Conservation (phyloP, 92 coral and sea anemone genomes). For the Pocillopora grandis region DNA sequence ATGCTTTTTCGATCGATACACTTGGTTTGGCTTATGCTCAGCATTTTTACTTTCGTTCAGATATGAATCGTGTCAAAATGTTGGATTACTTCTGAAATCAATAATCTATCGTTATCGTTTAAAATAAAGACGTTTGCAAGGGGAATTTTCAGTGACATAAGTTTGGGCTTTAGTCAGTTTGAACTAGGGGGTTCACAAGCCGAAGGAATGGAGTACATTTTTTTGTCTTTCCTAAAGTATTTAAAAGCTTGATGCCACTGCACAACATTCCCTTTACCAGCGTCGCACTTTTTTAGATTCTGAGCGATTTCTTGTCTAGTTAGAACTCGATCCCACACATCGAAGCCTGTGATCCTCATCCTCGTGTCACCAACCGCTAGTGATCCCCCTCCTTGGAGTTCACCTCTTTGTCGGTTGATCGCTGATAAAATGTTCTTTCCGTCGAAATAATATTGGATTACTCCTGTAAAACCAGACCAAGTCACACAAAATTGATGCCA, state of each 20-base stretch:
- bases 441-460: slow-evolving; percentile 3
- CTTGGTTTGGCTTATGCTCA: no score
- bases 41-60: no score
- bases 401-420: neutral
- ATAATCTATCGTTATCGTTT: no score
- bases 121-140: no score
- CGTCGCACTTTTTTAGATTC: slow-evolving; percentile 12
- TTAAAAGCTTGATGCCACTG: slow-evolving; percentile 16
- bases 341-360: neutral
- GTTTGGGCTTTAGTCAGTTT: no score
- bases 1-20: no score
- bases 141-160: no score
- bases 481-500: slow-evolving; percentile 26
- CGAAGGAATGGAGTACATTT: neutral
- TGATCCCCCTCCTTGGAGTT: neutral
- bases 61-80: no score
- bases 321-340: slow-evolving; percentile 30
- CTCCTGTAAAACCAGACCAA: slow-evolving; percentile 22
- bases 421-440: neutral
- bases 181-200: neutral
- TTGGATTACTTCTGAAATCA: no score
- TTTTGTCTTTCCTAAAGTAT: neutral
- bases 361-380: neutral
- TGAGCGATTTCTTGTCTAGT: neutral
- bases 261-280: slow-evolving; percentile 10